Conservation (phyloP, 2,113 vertebrate species). For the Heterocephalus glaber region DNA sequence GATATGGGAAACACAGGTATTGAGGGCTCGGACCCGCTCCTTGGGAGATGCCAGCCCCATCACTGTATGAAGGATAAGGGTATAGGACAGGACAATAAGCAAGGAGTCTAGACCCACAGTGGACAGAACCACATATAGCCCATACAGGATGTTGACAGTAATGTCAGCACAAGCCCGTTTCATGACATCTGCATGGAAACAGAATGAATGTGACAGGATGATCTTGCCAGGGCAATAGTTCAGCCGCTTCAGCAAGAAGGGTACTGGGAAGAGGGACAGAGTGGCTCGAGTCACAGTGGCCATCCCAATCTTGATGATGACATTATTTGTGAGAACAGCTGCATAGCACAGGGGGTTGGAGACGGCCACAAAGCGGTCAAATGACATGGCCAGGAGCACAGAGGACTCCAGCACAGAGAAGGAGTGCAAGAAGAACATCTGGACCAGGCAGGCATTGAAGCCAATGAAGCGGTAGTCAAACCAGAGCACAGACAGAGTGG, state of each 20-base stretch:
- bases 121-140: conserved; percentile 77
- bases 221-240: conserved; percentile 76
- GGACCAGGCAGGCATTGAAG: conserved; percentile 81
- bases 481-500: conserved; percentile 80
- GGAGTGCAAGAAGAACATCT: conserved; percentile 85
- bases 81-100: conserved; percentile 83
- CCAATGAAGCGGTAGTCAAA: conserved; percentile 71
- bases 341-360: conserved; percentile 80
- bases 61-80: conserved; percentile 81
- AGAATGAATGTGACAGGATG: conserved; percentile 83
- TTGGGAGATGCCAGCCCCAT: conserved; percentile 72
- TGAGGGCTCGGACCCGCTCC: conserved; percentile 76
- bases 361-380: conserved; percentile 83
- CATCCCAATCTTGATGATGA: conserved; percentile 76
- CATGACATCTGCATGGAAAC: conserved; percentile 85
- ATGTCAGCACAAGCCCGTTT: conserved; percentile 81
- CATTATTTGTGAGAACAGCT: conserved; percentile 72
- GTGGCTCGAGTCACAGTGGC: conserved; percentile 51
- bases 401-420: conserved; percentile 84
- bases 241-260: conserved; percentile 79
- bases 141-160: conserved; percentile 81
- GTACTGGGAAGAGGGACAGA: conserved; percentile 76
- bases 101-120: conserved; percentile 80
- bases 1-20: conserved; percentile 83
- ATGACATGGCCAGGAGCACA: conserved; percentile 84